These are phyloP conservation scores for Bombyx mandarina DNA, from an alignment of 1,140 invertebrate species.

Conservation along the genomic window DNA sequence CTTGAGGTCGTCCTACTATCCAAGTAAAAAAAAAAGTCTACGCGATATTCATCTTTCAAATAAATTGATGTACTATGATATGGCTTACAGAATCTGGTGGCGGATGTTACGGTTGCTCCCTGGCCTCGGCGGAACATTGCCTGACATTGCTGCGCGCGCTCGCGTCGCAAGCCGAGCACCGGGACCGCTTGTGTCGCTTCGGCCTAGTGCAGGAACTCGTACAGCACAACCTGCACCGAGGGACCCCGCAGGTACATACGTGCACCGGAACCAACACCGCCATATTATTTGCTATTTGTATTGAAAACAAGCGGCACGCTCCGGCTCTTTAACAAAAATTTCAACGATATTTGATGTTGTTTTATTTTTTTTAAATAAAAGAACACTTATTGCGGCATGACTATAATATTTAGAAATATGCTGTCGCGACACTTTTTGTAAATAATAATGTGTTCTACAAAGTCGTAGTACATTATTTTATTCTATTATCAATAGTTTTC, in stretches of 20 bases:
- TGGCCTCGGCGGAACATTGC: conserved; percentile 93
- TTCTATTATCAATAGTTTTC: no score
- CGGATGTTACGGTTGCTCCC: conserved; percentile 88
- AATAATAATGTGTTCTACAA: no score
- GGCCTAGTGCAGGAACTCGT: conserved; percentile 92
- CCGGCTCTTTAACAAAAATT: no score
- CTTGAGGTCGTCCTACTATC: no score
- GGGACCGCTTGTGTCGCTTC: conserved; percentile 85
- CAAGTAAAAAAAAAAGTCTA: no score
- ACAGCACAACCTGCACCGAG: conserved; percentile 89
- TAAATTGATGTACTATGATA: background rate
- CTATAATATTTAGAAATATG: no score
- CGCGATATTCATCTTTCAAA: no score
- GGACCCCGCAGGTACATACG: conserved; percentile 75
- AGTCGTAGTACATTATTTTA: no score
- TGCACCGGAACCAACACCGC: background rate
- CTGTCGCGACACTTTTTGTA: no score
- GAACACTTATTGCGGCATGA: no score
- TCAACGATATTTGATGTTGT: no score
- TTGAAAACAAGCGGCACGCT: conserved; percentile 46
- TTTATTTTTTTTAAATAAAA: no score
- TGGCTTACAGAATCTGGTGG: conserved; percentile 52
- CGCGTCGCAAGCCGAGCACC: conserved; percentile 84
- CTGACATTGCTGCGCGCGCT: conserved; percentile 93
- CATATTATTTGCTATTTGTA: conserved; percentile 22